Percentiles rank a stretch among this genome's conserved stretches.
phyloP scores from a whole-genome alignment of 1,140 invertebrate genomes.

The Drosophila baimaii region DNA sequence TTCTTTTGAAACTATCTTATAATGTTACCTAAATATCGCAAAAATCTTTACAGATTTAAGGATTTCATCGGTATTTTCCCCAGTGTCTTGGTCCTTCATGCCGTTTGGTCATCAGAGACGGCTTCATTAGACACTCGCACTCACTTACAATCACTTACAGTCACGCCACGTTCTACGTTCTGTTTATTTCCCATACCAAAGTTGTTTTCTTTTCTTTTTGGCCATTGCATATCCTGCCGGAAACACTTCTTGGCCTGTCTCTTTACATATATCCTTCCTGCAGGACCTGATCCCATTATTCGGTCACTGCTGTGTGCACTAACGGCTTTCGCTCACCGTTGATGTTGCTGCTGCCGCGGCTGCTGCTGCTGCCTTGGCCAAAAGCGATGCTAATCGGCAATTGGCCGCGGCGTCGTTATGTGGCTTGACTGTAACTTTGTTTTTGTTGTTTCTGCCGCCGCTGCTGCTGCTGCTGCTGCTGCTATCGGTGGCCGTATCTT shows the following conservation, averaged over 20 bases:
- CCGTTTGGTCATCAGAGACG: conserved; percentile 34
- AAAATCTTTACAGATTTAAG: too few species aligned
- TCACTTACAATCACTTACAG: conserved; percentile 55
- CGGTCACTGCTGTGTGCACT: conserved; percentile 18
- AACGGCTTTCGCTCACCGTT: conserved; percentile 31
- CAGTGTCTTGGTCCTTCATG: conserved; percentile 11
- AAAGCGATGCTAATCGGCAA: conserved; percentile 73
- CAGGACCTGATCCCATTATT: conserved; percentile 4
- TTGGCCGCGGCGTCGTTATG: conserved; percentile 69
- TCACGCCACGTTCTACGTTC: conserved; percentile 42
- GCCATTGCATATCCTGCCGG: conserved; percentile 36
- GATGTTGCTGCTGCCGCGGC: neutral
- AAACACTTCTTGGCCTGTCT: conserved; percentile 3
- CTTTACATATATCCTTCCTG: conserved; percentile 10
- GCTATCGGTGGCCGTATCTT: conserved; percentile 57
- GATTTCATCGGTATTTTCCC: too few species aligned
- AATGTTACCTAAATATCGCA: too few species aligned
- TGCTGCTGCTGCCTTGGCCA: conserved; percentile 20
- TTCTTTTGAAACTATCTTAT: too few species aligned
- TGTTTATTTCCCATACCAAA: conserved; percentile 17
- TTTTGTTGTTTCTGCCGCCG: conserved; percentile 32
- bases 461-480: conserved; percentile 18
- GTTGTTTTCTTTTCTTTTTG: conserved; percentile 21
- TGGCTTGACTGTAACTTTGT: conserved; percentile 30
- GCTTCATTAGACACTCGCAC: conserved; percentile 56